Percentiles rank a stretch among this genome's conserved stretches.
Evolutionary conservation across 2,797 vertebrate species (phyloP).

Genomic region (Epinephelus coioides): DNA sequence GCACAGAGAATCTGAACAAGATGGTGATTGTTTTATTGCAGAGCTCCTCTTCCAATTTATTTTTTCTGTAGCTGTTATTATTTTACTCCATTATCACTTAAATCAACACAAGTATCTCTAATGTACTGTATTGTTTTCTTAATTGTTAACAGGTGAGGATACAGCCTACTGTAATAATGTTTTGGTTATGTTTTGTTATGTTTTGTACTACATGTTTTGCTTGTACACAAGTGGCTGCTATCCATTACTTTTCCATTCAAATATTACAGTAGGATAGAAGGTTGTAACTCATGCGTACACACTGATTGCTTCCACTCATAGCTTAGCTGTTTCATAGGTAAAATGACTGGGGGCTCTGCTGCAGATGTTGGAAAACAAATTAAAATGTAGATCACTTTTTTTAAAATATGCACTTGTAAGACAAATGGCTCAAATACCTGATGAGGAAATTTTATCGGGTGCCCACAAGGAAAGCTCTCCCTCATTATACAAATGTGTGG

Average conservation of each 20-base stretch:
- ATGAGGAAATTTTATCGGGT: too few species aligned
- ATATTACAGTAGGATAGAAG: not conserved
- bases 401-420: not conserved
- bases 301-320: not conserved
- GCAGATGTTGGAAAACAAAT: not conserved
- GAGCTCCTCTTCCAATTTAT: not conserved
- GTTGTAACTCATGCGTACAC: not conserved
- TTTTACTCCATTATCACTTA: not conserved
- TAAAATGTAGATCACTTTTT: not conserved
- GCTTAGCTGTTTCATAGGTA: not conserved
- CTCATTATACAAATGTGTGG: fast-evolving
- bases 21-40: not conserved
- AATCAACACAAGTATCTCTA: not conserved
- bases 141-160: not conserved
- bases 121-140: not conserved
- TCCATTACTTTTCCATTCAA: not conserved
- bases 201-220: not conserved
- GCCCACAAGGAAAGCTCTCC: too few species aligned
- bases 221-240: not conserved
- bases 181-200: not conserved
- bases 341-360: not conserved
- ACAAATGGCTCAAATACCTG: not conserved
- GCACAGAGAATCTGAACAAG: conserved; percentile 1
- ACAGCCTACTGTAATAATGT: too few species aligned
- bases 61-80: not conserved